phyloP scores from a whole-genome alignment of 2,797 vertebrate genomes.

The Halcyon leucocephala region DNA sequence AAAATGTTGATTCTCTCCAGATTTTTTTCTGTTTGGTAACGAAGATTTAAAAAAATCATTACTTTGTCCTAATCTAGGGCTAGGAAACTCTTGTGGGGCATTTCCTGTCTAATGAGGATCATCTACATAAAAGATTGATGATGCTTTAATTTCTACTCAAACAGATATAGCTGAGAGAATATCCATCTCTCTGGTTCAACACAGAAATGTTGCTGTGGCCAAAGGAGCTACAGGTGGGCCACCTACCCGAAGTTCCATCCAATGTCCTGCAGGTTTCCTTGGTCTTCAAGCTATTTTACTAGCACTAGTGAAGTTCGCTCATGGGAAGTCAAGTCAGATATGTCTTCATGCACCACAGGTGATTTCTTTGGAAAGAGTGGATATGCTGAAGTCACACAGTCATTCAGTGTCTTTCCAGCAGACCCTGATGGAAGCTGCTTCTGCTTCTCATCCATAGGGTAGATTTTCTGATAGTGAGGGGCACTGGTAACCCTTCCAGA shows the following conservation, averaged over 20 bases:
- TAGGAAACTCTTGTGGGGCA: neutral
- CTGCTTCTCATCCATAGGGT: neutral
- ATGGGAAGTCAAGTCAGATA: neutral
- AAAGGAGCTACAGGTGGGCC: neutral
- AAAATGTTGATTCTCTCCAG: neutral
- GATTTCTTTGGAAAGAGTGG: neutral
- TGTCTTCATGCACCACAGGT: rapidly evolving
- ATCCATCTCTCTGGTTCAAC: neutral
- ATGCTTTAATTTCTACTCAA: neutral
- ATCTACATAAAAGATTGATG: neutral
- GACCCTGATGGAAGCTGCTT: neutral
- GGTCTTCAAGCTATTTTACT: neutral
- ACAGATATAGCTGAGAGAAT: neutral
- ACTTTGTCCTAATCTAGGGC: neutral
- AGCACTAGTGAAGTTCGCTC: neutral
- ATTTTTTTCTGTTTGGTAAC: neutral
- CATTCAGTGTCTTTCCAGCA: neutral
- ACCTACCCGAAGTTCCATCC: neutral
- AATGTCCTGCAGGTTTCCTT: neutral
- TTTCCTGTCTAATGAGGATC: neutral
- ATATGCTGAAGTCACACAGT: rapidly evolving
- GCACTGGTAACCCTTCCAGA: neutral
- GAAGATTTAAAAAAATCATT: neutral
- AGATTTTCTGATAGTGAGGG: neutral
- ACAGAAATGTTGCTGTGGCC: neutral